Percentiles rank a stretch among this genome's conserved stretches.
These are phyloP conservation scores for Vidua macroura DNA, from an alignment of 2,113 vertebrate species.

Conservation along the genomic window DNA sequence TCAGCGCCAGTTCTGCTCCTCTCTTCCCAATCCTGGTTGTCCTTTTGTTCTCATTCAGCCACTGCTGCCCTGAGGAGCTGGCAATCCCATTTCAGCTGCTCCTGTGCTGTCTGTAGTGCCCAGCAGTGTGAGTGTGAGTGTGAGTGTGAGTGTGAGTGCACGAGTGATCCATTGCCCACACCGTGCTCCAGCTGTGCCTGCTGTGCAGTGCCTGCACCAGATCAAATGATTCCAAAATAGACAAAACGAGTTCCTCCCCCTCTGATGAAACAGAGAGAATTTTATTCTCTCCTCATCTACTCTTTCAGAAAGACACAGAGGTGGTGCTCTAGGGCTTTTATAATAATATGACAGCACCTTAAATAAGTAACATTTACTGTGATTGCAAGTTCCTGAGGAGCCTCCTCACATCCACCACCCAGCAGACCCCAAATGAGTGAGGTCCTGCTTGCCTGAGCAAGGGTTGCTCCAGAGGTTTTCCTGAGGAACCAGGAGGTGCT, in stretches of 20 bases:
- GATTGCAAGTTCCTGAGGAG: neutral
- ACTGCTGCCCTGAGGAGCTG: neutral
- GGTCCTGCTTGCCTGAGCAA: neutral
- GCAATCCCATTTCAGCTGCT: neutral
- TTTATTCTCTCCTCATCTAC: neutral
- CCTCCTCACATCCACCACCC: neutral
- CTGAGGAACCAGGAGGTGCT: neutral
- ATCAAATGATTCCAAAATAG: neutral
- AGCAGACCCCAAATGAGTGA: neutral
- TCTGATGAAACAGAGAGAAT: neutral
- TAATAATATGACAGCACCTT: neutral
- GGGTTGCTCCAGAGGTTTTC: neutral
- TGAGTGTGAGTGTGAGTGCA: neutral
- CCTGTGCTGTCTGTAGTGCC: neutral
- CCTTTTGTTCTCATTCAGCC: neutral
- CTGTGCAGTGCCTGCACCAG: neutral
- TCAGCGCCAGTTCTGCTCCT: neutral
- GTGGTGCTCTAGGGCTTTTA: neutral
- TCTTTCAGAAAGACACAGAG: neutral
- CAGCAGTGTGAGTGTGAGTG: neutral
- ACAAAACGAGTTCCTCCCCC: neutral
- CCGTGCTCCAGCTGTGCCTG: neutral
- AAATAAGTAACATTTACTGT: neutral
- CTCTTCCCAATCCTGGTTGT: neutral
- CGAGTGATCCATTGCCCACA: neutral